Base-by-base conservation (phyloP, 2,888 invertebrate species). In the Halictus ligatus region DNA sequence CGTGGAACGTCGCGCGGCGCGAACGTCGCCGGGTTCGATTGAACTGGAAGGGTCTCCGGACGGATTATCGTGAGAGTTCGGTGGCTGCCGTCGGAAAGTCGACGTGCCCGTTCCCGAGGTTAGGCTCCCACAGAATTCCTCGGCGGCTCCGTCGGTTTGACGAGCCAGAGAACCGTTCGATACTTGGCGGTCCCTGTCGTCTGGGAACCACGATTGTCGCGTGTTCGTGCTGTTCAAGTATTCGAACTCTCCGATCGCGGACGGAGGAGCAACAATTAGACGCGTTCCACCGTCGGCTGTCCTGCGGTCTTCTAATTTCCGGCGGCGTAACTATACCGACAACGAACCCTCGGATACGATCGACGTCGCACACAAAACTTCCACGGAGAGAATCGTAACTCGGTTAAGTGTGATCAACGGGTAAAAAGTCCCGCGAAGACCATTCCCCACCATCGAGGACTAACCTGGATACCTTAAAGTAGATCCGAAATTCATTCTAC, bases 41-140 rank as follows among this genome's bases (percentile, higher is more conserved):
- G 83, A 86, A 64, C 83, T 50, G 75, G 89, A 86, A 81, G 84
- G 81, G 83, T 81, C 78, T 80, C 78, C 60, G 79, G 88, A 83
- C 84, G 48, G 73, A 73, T 73, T 73, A 73, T 29, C 50, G 35
- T 15, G 69, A 48, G 85, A 54, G 21, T 81, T 79, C 80, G 64
- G 29, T 25, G 64, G 64, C 54, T 58, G 78, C 81, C 75, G 67
- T 78, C 75, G 81, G 85, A 71, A 88, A 85, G 83, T 81, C 85
- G 81, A 79, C 86, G 73, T 88, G 73, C 88, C 58, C 73, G 79
- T 29, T 67, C 67, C 29, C 21, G 35, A 64, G 76, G 64, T 69
- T 71, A 18, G 74, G 80, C 50, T 43, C 58, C 6, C 73, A 5
- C 4, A 75, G 73, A 73, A 80, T 80, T 78, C 75, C 29, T 25